These are phyloP conservation scores for Falco columbarius DNA, from an alignment of 2,797 vertebrate species.

Conservation along the genomic window DNA sequence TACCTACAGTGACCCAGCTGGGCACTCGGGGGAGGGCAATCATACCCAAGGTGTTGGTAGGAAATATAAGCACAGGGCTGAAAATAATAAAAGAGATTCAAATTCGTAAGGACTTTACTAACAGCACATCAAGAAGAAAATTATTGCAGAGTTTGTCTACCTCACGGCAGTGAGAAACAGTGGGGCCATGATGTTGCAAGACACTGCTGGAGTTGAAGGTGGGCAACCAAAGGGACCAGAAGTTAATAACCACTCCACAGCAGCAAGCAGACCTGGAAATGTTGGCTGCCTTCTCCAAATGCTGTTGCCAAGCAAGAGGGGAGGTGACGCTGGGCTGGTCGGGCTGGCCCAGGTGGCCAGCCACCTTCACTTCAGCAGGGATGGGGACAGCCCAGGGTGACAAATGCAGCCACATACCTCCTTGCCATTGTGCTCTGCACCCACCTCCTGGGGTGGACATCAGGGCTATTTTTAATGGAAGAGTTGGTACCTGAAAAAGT, in stretches of 20 bases:
- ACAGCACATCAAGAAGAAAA: not conserved
- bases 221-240: not conserved
- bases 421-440: not conserved
- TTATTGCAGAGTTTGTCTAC: not conserved
- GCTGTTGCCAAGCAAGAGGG: not conserved
- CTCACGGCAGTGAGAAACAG: not conserved
- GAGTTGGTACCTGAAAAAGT: not conserved
- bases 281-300: not conserved
- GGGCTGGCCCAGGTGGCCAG: not conserved
- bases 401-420: not conserved
- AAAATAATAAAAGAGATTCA: slow-evolving; percentile 36
- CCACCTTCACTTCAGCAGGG: accelerated
- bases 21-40: not conserved
- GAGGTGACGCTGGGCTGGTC: accelerated
- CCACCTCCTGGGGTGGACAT: accelerated
- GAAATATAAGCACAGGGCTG: slow-evolving; percentile 9
- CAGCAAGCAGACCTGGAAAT: not conserved
- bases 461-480: not conserved
- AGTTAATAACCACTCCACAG: not conserved
- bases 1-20: slow-evolving; percentile 40
- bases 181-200: not conserved
- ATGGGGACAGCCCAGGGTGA: too few relatives aligned
- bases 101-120: not conserved
- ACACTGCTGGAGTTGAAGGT: not conserved
- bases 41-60: not conserved